Conservation (phyloP, 2,797 vertebrate species). For the Eptatretus atami region DNA sequence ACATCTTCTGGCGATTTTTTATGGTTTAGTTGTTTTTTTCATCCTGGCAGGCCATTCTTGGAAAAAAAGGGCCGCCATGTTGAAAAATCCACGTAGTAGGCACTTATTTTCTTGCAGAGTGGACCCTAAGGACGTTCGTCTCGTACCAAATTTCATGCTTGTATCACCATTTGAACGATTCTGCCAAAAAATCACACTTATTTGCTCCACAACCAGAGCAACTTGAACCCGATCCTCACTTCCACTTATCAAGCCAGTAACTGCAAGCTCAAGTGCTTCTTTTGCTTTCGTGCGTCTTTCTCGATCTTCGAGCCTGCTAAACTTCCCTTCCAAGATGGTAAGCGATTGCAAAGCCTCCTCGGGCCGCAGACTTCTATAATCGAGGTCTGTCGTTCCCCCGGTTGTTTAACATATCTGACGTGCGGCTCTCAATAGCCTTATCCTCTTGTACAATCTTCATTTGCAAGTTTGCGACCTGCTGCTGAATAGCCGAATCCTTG, state of each 20-base stretch:
- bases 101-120: too few species aligned
- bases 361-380: constrained; percentile 54
- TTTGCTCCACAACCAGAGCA: constrained; percentile 30
- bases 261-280: constrained; percentile 74
- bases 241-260: constrained; percentile 66
- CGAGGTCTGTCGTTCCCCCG: constrained; percentile 98
- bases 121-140: too few species aligned
- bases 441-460: constrained; percentile 98
- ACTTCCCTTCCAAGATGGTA: constrained; percentile 91
- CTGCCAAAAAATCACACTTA: too few species aligned
- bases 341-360: constrained; percentile 87
- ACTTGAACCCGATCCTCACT: constrained; percentile 90
- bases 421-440: constrained; percentile 76
- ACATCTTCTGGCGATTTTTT: too few species aligned
- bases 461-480: constrained; percentile 89
- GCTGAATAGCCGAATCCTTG: constrained; percentile 91
- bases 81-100: too few species aligned
- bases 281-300: constrained; percentile 90
- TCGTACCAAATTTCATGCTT: too few species aligned
- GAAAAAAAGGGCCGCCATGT: too few species aligned
- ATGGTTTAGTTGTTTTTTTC: too few species aligned
- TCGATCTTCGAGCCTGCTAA: constrained; percentile 59
- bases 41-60: too few species aligned
- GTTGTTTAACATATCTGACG: constrained; percentile 54
- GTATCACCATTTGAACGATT: too few species aligned